Conservation (phyloP, 2,113 vertebrate genomes). For the Megaceryle torquata region DNA sequence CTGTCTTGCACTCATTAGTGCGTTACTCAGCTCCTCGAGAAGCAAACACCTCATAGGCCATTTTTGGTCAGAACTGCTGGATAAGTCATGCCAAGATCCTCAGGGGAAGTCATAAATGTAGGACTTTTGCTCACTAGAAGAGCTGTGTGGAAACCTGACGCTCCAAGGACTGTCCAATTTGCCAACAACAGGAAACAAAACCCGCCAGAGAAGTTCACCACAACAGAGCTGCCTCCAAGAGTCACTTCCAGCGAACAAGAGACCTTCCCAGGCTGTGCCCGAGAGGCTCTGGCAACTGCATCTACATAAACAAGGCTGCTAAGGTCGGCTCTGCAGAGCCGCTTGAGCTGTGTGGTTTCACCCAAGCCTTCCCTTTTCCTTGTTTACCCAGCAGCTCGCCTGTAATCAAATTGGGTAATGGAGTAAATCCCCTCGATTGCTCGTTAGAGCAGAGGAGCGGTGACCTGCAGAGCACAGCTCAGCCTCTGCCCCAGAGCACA, state of each 20-base stretch:
- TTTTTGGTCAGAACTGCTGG: neutral
- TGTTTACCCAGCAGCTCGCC: conserved; percentile 12
- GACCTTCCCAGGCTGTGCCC: neutral
- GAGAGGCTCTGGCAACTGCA: neutral
- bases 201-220: neutral
- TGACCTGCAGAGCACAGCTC: neutral
- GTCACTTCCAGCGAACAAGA: neutral
- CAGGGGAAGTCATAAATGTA: neutral
- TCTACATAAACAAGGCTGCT: neutral
- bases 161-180: neutral
- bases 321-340: neutral
- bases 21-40: neutral
- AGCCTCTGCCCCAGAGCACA: neutral
- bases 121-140: neutral
- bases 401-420: neutral
- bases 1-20: neutral
- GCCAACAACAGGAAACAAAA: neutral
- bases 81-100: neutral
- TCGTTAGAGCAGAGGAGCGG: neutral
- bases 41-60: neutral
- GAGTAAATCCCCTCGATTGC: neutral
- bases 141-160: neutral
- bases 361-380: neutral
- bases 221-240: neutral
- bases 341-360: neutral